Evolutionary conservation across 2,113 vertebrate genomes (phyloP), one percentile per base, ranked within the genome.

Genomic region (Dromaius novaehollandiae): DNA sequence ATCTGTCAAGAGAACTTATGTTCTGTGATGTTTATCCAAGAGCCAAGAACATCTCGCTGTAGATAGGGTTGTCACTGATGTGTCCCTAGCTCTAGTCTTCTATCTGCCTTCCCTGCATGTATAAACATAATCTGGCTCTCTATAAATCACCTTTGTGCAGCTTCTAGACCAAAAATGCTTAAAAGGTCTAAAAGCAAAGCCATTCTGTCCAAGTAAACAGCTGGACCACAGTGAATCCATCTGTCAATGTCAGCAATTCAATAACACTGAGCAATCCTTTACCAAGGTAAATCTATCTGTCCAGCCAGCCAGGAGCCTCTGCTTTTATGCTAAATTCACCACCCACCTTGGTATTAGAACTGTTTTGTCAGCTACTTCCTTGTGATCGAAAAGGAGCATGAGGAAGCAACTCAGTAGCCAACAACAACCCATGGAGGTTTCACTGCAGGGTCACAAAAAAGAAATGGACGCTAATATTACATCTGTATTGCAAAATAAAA

Each of bases 191-290:
- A 87, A 93, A 95, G 51, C 51, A 91, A 93, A 87, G 28, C 13
- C 70, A 6, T 44, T 56, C 81, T 73, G 20, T 73, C 90, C 58
- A 13, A 89, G 51, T 24, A 80, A 96, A 82, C 86, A 89, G 65
- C 94, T 93, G 94, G 88, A 86, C 65, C 69, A 82, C 22, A 69
- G 61, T 50, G 83, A 86, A 81, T 91, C 79, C 88, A 83, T 92
- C 92, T 88, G 76, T 48, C 90, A 73, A 10, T 69, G 77, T 65
- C 86, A 87, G 53, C 63, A 82, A 25, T 81, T 95, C 77, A 82
- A 89, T 69, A 92, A 95, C 60, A 71, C 42, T 30, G 70, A 89
- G 61, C 32, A 61, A 76, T 68, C 38, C 64, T 48, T 66, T 53
- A 16, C 36, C 25, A 53, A 71, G 24, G 34, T 32, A 63, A 80